Base-by-base conservation (phyloP, 2,888 invertebrate genomes). In the Bombylius discolor region DNA sequence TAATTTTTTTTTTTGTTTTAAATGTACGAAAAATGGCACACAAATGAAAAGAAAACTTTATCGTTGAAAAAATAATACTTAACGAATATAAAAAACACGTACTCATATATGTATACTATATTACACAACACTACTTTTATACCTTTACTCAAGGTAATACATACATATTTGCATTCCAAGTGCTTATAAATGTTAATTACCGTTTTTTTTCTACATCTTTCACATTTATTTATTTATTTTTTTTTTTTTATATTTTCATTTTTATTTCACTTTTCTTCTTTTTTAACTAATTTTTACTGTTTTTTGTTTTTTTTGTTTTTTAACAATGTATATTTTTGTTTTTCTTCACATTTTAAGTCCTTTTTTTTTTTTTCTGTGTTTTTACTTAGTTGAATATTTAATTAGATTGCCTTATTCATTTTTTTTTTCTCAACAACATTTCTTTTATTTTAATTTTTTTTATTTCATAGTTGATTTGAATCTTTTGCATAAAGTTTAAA, bases 171-270 rank as follows among this genome's bases (percentile, higher is more conserved):
- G 55, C 55, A 55, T 55, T 55, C 55, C 55, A 69, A 66, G 67
- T 67, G 67, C 69, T 71, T 72, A 71, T 71, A 67, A 70, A 69
- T 70, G 69, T 70, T 72, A 71, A 71, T 72, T 71, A 71, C 67
- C 68, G 67, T 66, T 67, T 68, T 67, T 68, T 67, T 68, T 66
- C 65, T 64, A 64, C 65, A 42, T 11, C 39, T 42, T 42, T 42
- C 39, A 11, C 11, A 4, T 42, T 42, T 11, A 11, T 42, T 42
- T 42, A 5, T 8, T 42, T 11, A 11, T 42, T 42, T 8, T 42
- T 42, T 39, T 4, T 4, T 11, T 11, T 11, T 11, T 11, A 23
- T 1, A 11, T 42, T 42, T 42, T 42, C 4, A 11, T 42, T 42
- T 7, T 42, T 11, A 11, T 42, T 42, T 42, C 12, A 11, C 39